A percentile compares a stretch with the other conserved stretches of the same genome.
Evolutionary conservation across 2,888 invertebrate species (phyloP).

Genomic region (Autographa gamma): DNA sequence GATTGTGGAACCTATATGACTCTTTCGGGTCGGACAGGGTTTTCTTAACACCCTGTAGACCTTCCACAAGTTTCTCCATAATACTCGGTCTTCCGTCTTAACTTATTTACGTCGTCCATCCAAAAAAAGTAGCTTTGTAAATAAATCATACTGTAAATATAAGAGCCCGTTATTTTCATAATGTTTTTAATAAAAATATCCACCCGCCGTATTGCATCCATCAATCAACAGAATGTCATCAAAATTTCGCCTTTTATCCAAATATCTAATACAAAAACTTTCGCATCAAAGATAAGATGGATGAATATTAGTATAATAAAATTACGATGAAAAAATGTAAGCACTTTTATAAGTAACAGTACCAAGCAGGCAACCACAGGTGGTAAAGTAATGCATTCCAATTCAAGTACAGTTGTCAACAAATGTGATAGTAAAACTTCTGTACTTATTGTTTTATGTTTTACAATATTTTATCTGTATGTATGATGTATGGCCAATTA

Average conservation of each 20-base stretch:
- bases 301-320: conserved; percentile 2
- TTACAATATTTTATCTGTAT: conserved; percentile 52
- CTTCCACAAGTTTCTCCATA: no score
- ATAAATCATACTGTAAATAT: not conserved
- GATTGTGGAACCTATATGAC: no score
- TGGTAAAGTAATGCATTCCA: conserved; percentile 45
- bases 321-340: not conserved
- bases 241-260: not conserved
- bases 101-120: not conserved
- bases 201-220: not conserved
- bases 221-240: not conserved
- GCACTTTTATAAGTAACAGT: conserved; percentile 14
- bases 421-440: conserved; percentile 43
- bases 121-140: not conserved
- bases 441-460: conserved; percentile 48
- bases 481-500: conserved; percentile 50
- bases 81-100: no score
- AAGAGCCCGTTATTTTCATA: not conserved
- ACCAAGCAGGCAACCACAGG: conserved; percentile 40
- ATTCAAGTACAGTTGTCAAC: conserved; percentile 45
- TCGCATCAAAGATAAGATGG: not conserved
- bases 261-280: conserved; percentile 2
- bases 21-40: no score
- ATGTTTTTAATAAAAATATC: not conserved
- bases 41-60: no score